Evolutionary conservation across 2,888 invertebrate species (phyloP).

Genomic region (Conomelus anceps): DNA sequence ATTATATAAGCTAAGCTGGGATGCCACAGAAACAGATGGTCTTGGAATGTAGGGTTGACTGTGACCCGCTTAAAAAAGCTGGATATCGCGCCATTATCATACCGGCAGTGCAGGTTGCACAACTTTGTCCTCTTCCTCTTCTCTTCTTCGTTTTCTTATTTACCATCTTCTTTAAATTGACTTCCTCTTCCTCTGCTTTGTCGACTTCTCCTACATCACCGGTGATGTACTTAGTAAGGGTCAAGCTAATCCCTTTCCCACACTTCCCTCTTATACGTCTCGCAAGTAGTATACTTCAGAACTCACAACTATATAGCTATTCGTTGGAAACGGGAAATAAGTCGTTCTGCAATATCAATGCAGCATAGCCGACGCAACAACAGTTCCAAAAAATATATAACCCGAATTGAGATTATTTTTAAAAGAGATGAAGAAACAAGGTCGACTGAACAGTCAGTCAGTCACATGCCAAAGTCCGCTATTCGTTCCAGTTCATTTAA

Average conservation of each 20-base stretch:
- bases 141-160: background rate
- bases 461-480: background rate
- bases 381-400: background rate
- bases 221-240: background rate
- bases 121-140: background rate
- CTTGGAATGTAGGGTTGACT: background rate
- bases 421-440: background rate
- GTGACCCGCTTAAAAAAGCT: background rate
- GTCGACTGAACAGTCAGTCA: background rate
- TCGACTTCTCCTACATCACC: background rate
- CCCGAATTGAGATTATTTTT: background rate
- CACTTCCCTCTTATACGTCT: no score
- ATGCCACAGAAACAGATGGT: background rate
- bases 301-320: no score
- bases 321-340: background rate
- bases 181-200: background rate
- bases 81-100: background rate
- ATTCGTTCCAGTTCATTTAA: background rate
- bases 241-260: background rate
- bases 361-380: no score
- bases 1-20: background rate
- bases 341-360: background rate
- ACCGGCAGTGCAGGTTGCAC: background rate
- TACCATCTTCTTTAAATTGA: background rate
- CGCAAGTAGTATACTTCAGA: background rate